Evolutionary conservation across 2,888 invertebrate genomes (phyloP).

Genomic region (Melanargia galathea): DNA sequence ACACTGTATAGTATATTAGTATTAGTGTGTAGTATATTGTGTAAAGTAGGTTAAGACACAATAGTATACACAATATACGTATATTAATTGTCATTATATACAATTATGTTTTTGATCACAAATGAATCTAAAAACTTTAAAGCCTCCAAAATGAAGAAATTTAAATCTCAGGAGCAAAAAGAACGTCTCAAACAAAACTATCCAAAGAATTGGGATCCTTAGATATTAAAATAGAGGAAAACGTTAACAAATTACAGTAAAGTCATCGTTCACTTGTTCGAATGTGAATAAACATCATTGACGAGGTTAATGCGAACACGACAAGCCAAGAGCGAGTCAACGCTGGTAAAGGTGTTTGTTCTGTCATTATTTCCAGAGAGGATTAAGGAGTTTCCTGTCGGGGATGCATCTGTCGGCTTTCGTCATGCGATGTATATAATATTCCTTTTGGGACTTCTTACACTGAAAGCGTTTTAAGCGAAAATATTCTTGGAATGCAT

Average conservation of each 20-base stretch:
- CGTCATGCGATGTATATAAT: slow-evolving; percentile 41
- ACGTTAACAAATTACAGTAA: background rate
- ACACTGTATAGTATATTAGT: too few species aligned
- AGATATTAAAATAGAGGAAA: too few species aligned
- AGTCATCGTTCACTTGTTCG: slow-evolving; percentile 8
- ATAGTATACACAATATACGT: too few species aligned
- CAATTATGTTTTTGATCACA: too few species aligned
- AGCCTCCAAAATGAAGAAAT: too few species aligned
- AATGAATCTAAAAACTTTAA: too few species aligned
- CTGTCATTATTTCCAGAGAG: slow-evolving; percentile 50
- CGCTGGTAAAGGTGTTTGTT: slow-evolving; percentile 38
- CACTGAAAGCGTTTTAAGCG: slow-evolving; percentile 27
- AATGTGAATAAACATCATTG: slow-evolving; percentile 24
- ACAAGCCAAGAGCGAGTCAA: slow-evolving; percentile 34
- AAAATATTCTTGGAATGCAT: slow-evolving; percentile 18
- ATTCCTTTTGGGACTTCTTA: slow-evolving; percentile 21
- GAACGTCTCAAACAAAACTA: too few species aligned
- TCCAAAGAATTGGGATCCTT: too few species aligned
- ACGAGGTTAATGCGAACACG: slow-evolving; percentile 31
- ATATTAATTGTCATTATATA: too few species aligned
- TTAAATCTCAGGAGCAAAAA: too few species aligned
- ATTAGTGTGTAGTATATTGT: too few species aligned
- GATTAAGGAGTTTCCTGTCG: slow-evolving; percentile 52
- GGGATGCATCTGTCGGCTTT: slow-evolving; percentile 46
- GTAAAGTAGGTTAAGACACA: too few species aligned